Conservation (phyloP, 2,113 vertebrate species). For the Cepphus grylle region DNA sequence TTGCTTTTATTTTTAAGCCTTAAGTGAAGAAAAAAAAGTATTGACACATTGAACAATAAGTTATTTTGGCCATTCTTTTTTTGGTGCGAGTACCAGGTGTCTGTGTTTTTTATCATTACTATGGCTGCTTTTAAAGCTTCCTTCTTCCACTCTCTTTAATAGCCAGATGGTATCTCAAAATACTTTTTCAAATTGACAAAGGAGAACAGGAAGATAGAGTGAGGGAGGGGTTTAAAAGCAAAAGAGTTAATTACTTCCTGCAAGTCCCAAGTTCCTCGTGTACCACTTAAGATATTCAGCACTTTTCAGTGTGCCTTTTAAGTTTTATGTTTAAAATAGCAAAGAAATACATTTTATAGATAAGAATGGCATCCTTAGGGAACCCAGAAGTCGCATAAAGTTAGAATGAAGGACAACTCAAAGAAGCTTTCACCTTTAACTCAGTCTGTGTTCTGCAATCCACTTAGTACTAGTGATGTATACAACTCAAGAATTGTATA, state of each 20-base stretch:
- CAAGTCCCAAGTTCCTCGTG: neutral
- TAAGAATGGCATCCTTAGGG: conserved; percentile 4
- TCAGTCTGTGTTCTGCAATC: neutral
- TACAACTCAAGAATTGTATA: neutral
- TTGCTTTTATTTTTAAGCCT: neutral
- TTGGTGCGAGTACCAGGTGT: neutral
- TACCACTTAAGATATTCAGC: neutral
- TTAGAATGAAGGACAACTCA: neutral
- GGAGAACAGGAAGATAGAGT: neutral
- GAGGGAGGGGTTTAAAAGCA: neutral
- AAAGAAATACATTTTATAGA: conserved; percentile 23
- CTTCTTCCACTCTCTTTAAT: neutral
- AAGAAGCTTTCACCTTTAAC: neutral
- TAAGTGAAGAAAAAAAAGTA: neutral
- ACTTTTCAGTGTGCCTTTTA: conserved; percentile 12
- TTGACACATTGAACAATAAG: neutral
- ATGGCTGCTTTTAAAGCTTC: neutral
- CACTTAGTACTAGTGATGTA: neutral
- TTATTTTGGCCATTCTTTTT: neutral
- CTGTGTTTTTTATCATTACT: neutral
- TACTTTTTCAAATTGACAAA: neutral
- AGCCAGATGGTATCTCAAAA: neutral
- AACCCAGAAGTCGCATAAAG: neutral
- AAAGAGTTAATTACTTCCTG: conserved; percentile 32
- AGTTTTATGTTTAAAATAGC: conserved; percentile 26